phyloP scores from a whole-genome alignment of 30 jellyfish, hydroid and myxozoan species.

The Cassiopea xamachana region DNA sequence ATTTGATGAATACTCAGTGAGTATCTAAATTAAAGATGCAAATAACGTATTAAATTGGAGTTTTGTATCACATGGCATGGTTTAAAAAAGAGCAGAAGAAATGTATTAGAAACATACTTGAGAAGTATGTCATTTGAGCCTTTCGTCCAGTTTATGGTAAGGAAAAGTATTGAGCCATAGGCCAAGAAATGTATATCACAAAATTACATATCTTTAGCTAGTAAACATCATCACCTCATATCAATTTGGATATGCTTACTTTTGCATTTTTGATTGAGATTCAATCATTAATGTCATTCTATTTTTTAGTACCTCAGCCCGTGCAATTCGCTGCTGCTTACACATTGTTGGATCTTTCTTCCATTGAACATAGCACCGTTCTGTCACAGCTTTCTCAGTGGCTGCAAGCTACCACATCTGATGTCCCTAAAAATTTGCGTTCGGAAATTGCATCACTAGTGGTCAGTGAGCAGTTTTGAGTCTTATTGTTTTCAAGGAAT shows the following conservation, averaged over 20 bases:
- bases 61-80: too few species aligned
- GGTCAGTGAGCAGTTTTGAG: neutral
- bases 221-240: neutral
- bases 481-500: neutral
- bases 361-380: conserved; percentile 8
- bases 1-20: too few species aligned
- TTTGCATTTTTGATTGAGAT: neutral
- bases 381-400: conserved; percentile 16
- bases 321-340: conserved; percentile 68
- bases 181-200: too few species aligned
- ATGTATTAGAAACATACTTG: too few species aligned
- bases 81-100: too few species aligned
- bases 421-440: conserved; percentile 28
- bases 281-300: neutral
- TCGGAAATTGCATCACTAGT: conserved; percentile 1
- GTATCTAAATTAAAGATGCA: too few species aligned
- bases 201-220: neutral
- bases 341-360: conserved; percentile 52
- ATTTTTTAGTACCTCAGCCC: conserved; percentile 26
- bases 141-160: too few species aligned
- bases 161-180: too few species aligned
- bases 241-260: neutral
- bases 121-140: too few species aligned
- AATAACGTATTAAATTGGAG: too few species aligned
- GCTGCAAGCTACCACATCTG: conserved; percentile 15